A percentile compares a stretch with the other conserved stretches of the same genome.
These are phyloP conservation scores for Cantharis rustica DNA, from an alignment of 2,888 invertebrate genomes.

Conservation along the genomic window DNA sequence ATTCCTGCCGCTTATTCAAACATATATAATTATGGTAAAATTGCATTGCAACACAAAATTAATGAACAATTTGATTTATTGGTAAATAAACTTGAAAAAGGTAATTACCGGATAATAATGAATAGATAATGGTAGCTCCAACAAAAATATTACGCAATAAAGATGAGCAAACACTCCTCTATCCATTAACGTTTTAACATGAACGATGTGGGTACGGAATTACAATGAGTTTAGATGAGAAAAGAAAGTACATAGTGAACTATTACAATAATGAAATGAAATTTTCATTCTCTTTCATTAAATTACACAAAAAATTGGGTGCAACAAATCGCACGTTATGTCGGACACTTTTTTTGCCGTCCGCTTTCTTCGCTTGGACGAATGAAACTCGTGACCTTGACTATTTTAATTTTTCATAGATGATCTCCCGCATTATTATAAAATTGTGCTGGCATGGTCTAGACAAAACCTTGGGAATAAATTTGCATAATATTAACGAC, in stretches of 20 bases:
- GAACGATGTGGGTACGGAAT: not conserved
- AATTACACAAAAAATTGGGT: not conserved
- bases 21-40: not conserved
- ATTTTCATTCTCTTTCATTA: not conserved
- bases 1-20: not conserved
- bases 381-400: not conserved
- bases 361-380: not conserved
- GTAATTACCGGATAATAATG: not conserved
- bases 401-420: not conserved
- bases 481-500: not conserved
- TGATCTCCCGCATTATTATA: not conserved
- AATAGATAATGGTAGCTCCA: not conserved
- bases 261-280: not conserved
- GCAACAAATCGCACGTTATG: not conserved
- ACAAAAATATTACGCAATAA: not conserved
- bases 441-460: not conserved
- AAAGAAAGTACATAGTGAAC: not conserved
- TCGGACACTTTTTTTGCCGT: not conserved
- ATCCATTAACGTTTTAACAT: not conserved
- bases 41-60: not conserved
- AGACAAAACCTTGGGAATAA: not conserved
- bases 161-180: not conserved
- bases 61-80: not conserved
- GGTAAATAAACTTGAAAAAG: not conserved
- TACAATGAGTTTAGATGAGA: not conserved